Evolutionary conservation across 2,888 invertebrate genomes (phyloP).

Genomic region (Melinopterus prodromus): DNA sequence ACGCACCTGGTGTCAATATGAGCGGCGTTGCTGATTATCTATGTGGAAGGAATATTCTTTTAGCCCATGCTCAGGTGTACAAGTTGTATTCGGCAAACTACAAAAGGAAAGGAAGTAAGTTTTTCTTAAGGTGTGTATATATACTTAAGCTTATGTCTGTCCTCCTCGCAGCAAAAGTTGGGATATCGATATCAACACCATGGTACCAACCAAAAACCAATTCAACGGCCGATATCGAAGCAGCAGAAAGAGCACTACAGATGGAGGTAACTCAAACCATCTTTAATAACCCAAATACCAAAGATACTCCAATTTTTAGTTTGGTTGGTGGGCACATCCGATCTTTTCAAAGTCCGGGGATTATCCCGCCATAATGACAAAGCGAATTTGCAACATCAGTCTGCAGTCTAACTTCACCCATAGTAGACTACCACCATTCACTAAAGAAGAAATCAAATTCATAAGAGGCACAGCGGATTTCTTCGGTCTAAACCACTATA

Average conservation of each 20-base stretch:
- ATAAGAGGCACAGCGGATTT: conserved; percentile 68
- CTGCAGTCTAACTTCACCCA: conserved; percentile 55
- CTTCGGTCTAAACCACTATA: conserved; percentile 73
- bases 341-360: conserved; percentile 62
- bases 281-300: neutral
- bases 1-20: conserved; percentile 62
- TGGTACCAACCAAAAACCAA: conserved; percentile 65
- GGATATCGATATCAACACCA: conserved; percentile 65
- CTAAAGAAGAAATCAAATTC: conserved; percentile 57
- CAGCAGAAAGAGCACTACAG: conserved; percentile 65
- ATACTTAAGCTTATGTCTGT: conserved; percentile 68
- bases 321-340: conserved; percentile 62
- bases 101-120: conserved; percentile 51
- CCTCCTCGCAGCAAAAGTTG: conserved; percentile 66
- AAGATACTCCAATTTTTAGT: conserved; percentile 48
- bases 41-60: conserved; percentile 69
- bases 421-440: conserved; percentile 62
- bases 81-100: conserved; percentile 65
- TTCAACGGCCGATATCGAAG: conserved; percentile 60
- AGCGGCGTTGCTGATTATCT: conserved; percentile 69
- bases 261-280: conserved; percentile 61
- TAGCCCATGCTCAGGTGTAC: conserved; percentile 72
- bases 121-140: conserved; percentile 55
- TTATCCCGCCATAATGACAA: conserved; percentile 64
- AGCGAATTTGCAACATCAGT: conserved; percentile 59